phyloP scores from a whole-genome alignment of 2,888 invertebrate species.

The Agonopterix subpropinquella region DNA sequence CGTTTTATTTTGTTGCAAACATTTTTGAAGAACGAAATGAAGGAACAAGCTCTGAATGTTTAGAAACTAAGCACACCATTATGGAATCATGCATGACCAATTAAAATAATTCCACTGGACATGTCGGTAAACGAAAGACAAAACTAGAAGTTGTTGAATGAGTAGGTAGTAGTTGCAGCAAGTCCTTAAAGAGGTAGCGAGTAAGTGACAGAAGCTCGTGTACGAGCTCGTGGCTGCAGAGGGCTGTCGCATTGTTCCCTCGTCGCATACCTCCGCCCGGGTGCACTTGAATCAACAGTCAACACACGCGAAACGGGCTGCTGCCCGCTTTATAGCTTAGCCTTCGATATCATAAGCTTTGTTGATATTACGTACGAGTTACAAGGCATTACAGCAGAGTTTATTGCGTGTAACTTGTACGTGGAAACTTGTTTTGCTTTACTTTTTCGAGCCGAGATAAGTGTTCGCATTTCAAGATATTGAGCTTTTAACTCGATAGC shows the following conservation, averaged over 20 bases:
- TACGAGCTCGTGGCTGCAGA: not conserved
- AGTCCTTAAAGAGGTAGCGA: constrained; percentile 12
- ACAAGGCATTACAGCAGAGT: constrained; percentile 28
- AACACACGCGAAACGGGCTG: constrained; percentile 31
- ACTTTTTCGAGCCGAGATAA: constrained; percentile 2
- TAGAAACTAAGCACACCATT: too few species aligned
- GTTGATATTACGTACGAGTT: constrained; percentile 35
- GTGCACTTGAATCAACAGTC: constrained; percentile 59
- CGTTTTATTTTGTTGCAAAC: too few species aligned
- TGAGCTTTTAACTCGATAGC: not conserved
- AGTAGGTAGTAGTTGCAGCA: constrained; percentile 10
- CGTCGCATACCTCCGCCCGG: constrained; percentile 26
- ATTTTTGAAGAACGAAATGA: too few species aligned
- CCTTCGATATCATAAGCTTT: constrained; percentile 26
- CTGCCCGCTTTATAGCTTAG: constrained; percentile 22
- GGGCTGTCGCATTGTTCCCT: constrained; percentile 20
- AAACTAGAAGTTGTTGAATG: not conserved
- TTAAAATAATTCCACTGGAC: not conserved
- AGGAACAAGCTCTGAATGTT: too few species aligned
- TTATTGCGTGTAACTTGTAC: constrained; percentile 30
- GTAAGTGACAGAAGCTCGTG: not conserved
- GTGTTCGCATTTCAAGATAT: not conserved
- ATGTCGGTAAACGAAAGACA: not conserved
- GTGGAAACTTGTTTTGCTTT: constrained; percentile 3
- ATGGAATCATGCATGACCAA: too few species aligned